Evolutionary conservation across 2,888 invertebrate species (phyloP).

Genomic region (Melanchra persicariae): DNA sequence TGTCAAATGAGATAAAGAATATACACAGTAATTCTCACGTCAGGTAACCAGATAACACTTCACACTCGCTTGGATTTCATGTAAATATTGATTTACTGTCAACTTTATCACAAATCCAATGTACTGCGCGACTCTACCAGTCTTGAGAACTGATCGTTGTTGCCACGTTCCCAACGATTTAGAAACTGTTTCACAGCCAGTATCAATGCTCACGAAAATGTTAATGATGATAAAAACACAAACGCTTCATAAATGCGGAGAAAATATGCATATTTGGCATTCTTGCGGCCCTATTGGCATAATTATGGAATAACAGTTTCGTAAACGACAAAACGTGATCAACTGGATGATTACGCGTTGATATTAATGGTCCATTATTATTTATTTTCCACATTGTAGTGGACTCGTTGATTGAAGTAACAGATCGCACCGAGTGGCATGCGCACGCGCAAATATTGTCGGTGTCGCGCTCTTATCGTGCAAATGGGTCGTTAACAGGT

Average conservation of each 20-base stretch:
- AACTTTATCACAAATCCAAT: conserved; percentile 70
- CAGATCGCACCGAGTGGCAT: conserved; percentile 61
- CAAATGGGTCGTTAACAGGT: conserved; percentile 69
- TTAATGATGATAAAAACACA: conserved; percentile 48
- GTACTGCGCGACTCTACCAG: conserved; percentile 63
- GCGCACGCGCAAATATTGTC: conserved; percentile 73
- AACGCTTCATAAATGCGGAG: conserved; percentile 46
- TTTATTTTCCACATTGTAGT: conserved; percentile 28
- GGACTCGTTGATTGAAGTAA: conserved; percentile 59
- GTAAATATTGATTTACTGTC: conserved; percentile 77
- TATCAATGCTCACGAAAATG: conserved; percentile 54
- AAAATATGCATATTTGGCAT: conserved; percentile 66
- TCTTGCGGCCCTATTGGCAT: conserved; percentile 41
- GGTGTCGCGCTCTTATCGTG: conserved; percentile 67
- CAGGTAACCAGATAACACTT: conserved; percentile 76
- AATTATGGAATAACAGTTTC: conserved; percentile 37
- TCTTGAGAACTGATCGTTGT: conserved; percentile 45
- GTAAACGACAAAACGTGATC: conserved; percentile 51
- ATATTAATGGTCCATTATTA: conserved; percentile 8
- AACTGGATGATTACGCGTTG: conserved; percentile 30
- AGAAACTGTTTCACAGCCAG: conserved; percentile 46
- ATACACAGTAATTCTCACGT: conserved; percentile 74
- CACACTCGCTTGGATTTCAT: conserved; percentile 68
- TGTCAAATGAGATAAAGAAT: conserved; percentile 66
- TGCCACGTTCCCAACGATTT: conserved; percentile 29